These are phyloP conservation scores for Melitaea cinxia DNA, from an alignment of 1,140 invertebrate species.

Conservation along the genomic window DNA sequence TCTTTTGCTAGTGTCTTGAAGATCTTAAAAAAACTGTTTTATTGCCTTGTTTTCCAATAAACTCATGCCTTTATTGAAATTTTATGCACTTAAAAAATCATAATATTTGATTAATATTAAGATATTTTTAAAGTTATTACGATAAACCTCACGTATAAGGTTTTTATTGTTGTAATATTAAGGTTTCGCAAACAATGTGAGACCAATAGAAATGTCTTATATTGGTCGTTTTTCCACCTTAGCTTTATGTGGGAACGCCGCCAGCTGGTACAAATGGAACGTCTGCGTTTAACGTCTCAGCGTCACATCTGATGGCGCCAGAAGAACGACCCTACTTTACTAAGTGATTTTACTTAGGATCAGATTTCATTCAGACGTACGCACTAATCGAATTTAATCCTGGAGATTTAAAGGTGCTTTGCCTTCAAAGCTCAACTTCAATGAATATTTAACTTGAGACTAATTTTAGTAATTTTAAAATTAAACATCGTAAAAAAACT, in stretches of 20 bases:
- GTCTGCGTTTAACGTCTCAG: conserved; percentile 17
- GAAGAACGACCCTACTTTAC: conserved; percentile 4
- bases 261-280: conserved; percentile 26
- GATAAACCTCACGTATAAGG: background rate
- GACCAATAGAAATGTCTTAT: background rate
- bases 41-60: too few species aligned
- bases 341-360: conserved; percentile 22
- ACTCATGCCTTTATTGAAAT: too few species aligned
- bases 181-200: background rate
- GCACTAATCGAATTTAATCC: background rate
- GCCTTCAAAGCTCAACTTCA: background rate
- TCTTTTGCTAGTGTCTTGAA: too few species aligned
- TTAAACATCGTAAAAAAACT: background rate
- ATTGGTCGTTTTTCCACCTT: conserved; percentile 5
- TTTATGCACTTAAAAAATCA: too few species aligned
- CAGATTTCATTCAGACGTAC: conserved; percentile 9
- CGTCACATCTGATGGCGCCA: conserved; percentile 23
- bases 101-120: too few species aligned
- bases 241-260: conserved; percentile 24
- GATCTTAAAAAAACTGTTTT: too few species aligned
- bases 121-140: too few species aligned
- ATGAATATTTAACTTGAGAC: background rate
- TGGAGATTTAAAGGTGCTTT: background rate
- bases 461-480: background rate
- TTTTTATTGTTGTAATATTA: background rate